Percentiles rank a stretch among this genome's conserved stretches.
phyloP scores from a whole-genome alignment of 1,140 invertebrate genomes.

The Drosophila kanapiae region DNA sequence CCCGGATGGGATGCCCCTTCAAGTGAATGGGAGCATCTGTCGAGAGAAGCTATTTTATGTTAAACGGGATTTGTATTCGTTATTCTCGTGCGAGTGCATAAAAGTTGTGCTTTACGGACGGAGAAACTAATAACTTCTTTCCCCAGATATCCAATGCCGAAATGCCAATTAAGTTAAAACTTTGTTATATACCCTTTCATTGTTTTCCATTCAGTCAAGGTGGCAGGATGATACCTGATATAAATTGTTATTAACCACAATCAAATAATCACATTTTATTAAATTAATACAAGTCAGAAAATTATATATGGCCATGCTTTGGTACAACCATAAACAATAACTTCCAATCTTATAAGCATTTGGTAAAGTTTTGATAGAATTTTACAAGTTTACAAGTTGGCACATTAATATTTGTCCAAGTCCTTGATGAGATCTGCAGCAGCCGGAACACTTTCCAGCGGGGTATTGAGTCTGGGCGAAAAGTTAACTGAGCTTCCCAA shows the following conservation, averaged over 20 bases:
- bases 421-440: conserved; percentile 4
- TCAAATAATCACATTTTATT: no score
- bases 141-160: no score
- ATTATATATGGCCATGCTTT: no score
- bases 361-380: background rate
- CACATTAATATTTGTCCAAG: background rate
- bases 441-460: background rate
- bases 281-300: no score
- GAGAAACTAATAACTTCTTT: no score
- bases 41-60: conserved; percentile 3
- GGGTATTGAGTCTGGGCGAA: conserved; percentile 1
- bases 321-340: no score
- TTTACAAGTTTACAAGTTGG: background rate
- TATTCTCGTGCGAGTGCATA: conserved; percentile 8
- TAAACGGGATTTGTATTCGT: conserved; percentile 1
- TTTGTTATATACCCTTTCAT: no score
- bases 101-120: background rate
- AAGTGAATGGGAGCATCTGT: conserved; percentile 31
- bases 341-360: background rate
- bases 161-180: no score
- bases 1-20: conserved; percentile 9
- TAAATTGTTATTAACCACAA: no score
- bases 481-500: conserved; percentile 35
- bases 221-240: no score
- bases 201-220: no score